Conservation (phyloP, 2,888 invertebrate genomes). For the Tipula vernalis region DNA sequence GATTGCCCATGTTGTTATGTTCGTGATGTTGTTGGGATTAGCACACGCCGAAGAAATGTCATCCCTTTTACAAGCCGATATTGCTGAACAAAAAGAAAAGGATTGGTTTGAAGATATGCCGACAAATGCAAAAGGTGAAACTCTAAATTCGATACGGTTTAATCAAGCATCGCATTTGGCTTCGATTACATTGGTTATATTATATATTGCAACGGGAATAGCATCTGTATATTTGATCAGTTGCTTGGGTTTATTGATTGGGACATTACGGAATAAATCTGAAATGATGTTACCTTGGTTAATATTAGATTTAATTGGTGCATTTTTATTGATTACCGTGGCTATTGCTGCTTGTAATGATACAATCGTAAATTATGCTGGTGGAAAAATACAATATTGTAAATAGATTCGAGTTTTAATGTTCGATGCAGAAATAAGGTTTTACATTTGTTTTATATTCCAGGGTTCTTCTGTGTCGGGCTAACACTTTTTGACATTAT, state of each 20-base stretch:
- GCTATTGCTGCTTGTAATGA: conserved; percentile 19
- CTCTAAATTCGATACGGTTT: conserved; percentile 29
- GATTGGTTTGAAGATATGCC: conserved; percentile 29
- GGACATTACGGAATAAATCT: conserved; percentile 30
- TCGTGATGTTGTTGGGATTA: conserved; percentile 30
- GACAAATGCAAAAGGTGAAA: conserved; percentile 21
- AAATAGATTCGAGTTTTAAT: conserved; percentile 19
- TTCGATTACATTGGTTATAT: conserved; percentile 27
- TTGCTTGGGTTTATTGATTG: conserved; percentile 29
- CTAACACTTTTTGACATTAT: conserved; percentile 26
- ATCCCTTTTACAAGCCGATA: conserved; percentile 30
- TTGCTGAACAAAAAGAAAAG: conserved; percentile 32
- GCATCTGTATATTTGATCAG: conserved; percentile 27
- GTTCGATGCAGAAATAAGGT: not conserved
- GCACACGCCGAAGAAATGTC: conserved; percentile 35
- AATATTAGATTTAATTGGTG: conserved; percentile 27
- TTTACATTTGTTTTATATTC: not conserved
- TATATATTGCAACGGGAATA: conserved; percentile 26
- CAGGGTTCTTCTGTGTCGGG: conserved; percentile 26
- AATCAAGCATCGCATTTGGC: conserved; percentile 29
- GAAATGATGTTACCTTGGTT: conserved; percentile 32
- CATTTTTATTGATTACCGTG: conserved; percentile 23
- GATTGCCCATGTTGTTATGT: conserved; percentile 31
- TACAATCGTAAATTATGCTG: conserved; percentile 25
- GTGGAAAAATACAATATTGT: conserved; percentile 30